Evolutionary conservation across 2,113 vertebrate genomes (phyloP).

Genomic region (Sisor rabdophorus): DNA sequence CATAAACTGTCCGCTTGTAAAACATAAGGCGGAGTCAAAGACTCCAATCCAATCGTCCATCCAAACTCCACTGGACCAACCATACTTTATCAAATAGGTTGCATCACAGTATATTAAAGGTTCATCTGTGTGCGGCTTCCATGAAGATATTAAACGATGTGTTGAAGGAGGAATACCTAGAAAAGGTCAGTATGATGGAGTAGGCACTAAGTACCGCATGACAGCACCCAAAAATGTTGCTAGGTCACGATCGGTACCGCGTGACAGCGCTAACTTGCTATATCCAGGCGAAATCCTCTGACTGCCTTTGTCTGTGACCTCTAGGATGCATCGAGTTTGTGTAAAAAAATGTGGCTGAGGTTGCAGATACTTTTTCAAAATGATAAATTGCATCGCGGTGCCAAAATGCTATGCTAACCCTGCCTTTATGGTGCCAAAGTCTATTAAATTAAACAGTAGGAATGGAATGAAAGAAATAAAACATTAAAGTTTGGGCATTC

Average conservation of each 20-base stretch:
- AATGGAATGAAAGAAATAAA: background rate
- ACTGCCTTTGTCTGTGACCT: conserved; percentile 33
- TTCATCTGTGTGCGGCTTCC: conserved; percentile 33
- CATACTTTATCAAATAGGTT: conserved; percentile 37
- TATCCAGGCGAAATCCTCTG: conserved; percentile 2
- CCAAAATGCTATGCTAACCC: conserved; percentile 1
- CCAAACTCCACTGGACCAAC: conserved; percentile 5
- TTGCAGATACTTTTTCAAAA: conserved; percentile 7
- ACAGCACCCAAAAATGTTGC: conserved; percentile 18
- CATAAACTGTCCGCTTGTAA: background rate
- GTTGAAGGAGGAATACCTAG: conserved; percentile 28
- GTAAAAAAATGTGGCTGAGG: conserved; percentile 28
- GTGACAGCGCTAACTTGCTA: conserved; percentile 12
- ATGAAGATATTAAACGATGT: conserved; percentile 16
- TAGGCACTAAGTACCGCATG: background rate
- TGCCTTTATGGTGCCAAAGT: background rate
- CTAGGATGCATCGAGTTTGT: conserved; percentile 47
- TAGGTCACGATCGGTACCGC: conserved; percentile 16
- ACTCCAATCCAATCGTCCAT: conserved; percentile 24
- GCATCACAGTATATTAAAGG: conserved; percentile 49
- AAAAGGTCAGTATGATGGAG: conserved; percentile 37
- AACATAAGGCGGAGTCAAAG: background rate
- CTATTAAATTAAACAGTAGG: background rate
- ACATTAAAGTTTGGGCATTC: background rate
- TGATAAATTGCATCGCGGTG: conserved; percentile 7